Conservation (phyloP, 1,140 invertebrate genomes). For the Sinella curviseta region DNA sequence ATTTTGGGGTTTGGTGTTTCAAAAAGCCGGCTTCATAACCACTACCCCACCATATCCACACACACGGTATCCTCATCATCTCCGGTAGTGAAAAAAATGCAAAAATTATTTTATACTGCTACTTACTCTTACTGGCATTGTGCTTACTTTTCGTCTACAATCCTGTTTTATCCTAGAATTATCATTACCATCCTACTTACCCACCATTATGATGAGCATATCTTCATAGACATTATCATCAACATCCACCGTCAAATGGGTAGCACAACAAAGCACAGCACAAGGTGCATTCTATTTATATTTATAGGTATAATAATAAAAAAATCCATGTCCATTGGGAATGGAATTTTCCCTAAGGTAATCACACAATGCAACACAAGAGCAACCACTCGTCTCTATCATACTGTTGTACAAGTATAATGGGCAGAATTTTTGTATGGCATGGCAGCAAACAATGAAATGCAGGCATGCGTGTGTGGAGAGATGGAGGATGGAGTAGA, state of each 20-base stretch:
- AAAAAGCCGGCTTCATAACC: not conserved
- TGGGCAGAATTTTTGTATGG: too few species aligned
- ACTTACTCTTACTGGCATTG: too few species aligned
- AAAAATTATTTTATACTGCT: too few species aligned
- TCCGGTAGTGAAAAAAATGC: not conserved
- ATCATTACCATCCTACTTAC: not conserved
- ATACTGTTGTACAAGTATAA: too few species aligned
- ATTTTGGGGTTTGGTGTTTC: not conserved
- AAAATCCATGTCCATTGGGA: not conserved
- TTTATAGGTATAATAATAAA: not conserved
- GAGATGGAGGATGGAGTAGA: too few species aligned
- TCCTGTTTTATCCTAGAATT: not conserved
- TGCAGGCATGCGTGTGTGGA: too few species aligned
- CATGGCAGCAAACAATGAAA: too few species aligned
- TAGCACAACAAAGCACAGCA: too few species aligned
- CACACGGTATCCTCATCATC: not conserved
- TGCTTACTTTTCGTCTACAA: not conserved
- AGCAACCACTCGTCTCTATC: not conserved
- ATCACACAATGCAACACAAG: not conserved
- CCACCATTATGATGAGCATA: not conserved
- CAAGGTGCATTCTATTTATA: not conserved
- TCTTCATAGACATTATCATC: too few species aligned
- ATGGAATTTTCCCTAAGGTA: not conserved
- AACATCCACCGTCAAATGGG: too few species aligned
- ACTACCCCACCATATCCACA: too few species aligned